phyloP scores from a whole-genome alignment of 2,113 vertebrate species.

The Zosterops pallidus region DNA sequence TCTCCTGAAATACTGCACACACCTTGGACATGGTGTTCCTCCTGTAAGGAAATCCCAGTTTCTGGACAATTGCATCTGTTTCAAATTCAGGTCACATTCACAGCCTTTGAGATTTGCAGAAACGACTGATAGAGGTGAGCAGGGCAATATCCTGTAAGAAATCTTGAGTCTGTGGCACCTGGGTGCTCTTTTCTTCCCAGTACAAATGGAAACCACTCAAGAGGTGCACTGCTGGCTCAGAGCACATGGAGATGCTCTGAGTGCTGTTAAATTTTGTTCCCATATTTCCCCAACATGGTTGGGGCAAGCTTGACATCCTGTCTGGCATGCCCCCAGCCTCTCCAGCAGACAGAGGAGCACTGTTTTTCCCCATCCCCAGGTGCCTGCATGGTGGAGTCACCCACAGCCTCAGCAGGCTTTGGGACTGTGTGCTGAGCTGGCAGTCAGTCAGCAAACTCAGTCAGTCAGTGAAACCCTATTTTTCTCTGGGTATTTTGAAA shows the following conservation, averaged over 20 bases:
- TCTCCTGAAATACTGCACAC: not conserved
- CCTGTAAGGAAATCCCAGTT: not conserved
- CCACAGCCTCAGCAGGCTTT: not conserved
- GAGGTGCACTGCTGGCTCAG: not conserved
- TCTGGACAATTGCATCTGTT: not conserved
- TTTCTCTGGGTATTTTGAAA: not conserved
- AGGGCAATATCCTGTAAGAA: not conserved
- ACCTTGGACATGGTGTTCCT: not conserved
- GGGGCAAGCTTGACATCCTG: not conserved
- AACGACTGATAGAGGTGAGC: not conserved
- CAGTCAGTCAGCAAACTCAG: not conserved
- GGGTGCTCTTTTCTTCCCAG: not conserved
- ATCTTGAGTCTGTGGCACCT: not conserved
- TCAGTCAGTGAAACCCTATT: not conserved
- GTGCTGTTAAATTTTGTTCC: not conserved
- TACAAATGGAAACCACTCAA: not conserved
- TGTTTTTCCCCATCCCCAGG: not conserved
- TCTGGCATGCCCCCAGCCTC: not conserved
- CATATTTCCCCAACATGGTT: fast-evolving
- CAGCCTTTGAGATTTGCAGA: not conserved
- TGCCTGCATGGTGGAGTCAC: not conserved
- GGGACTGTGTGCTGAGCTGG: not conserved
- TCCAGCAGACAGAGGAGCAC: not conserved
- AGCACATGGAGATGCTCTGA: not conserved
- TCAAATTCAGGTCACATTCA: not conserved